These are phyloP conservation scores for Drosophila sordidapex DNA, from an alignment of 2,888 invertebrate species.

Conservation along the genomic window DNA sequence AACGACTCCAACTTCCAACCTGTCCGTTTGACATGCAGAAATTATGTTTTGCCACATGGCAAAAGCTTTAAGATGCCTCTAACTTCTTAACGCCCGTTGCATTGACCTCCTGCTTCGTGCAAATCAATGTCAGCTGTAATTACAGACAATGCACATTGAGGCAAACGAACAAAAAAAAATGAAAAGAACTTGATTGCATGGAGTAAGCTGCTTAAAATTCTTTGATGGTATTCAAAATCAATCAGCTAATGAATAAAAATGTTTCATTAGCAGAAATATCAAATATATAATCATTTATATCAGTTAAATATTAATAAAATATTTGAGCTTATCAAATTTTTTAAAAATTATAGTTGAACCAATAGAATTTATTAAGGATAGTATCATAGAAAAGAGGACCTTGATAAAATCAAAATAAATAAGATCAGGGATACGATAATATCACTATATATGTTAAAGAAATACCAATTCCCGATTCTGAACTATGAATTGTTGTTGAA, in stretches of 20 bases:
- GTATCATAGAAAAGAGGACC: not conserved
- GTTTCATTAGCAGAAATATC: not conserved
- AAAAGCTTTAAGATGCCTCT: slow-evolving; percentile 68
- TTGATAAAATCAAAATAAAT: not conserved
- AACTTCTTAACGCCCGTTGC: slow-evolving; percentile 73
- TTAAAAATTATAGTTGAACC: not conserved
- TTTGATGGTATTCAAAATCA: not conserved
- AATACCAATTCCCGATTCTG: not conserved
- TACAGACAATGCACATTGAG: slow-evolving; percentile 44
- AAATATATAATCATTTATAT: not conserved
- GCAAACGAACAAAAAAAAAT: not conserved
- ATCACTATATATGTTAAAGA: not conserved
- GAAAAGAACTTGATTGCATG: not conserved
- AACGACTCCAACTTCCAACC: slow-evolving; percentile 34
- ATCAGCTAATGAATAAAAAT: not conserved
- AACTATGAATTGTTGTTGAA: not conserved
- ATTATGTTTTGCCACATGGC: slow-evolving; percentile 74
- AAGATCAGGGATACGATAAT: not conserved
- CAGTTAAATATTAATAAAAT: not conserved
- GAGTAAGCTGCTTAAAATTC: slow-evolving; percentile 13
- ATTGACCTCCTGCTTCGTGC: slow-evolving; percentile 34
- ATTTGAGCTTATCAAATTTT: too few relatives aligned
- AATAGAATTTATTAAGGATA: not conserved
- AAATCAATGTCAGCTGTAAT: slow-evolving; percentile 80
- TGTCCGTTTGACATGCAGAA: slow-evolving; percentile 71